Base-by-base conservation (phyloP, 2,888 invertebrate species). In the Priocnemis perturbator region DNA sequence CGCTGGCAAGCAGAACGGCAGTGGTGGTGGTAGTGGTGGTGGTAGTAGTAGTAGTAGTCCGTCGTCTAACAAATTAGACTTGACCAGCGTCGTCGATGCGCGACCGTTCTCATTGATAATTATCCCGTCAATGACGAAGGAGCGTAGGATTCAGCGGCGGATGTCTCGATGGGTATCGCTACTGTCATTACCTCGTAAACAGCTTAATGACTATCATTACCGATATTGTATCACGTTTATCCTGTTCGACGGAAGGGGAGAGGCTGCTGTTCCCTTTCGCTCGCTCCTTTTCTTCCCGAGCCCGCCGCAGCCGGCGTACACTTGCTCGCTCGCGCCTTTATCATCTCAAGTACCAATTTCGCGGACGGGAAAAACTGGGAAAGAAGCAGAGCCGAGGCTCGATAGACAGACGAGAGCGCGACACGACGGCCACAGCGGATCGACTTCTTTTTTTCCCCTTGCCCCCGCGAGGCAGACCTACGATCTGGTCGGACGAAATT, bases 191-290 rank as follows among this genome's bases (percentile, higher is more conserved):
- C 63, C 67, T 70, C 73, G 74, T 73, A 73, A 74, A 74, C 15
- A 37, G 47, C 45, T 70, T 74, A 68, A 74, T 70, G 67, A 50
- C 63, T 48, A 60, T 64, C 70, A 73, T 74, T 74, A 74, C 70
- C 50, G 66, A 74, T 73, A 73, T 74, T 73, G 74, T 73, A 70
- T 74, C 73, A 56, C 74, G 52, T 73, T 73, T 68, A 70, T 61
- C 58, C 58, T n/a, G 59, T 17, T 23, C 20, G 57, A 64, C 60
- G 73, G 55, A 56, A 67, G 56, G 57, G n/a, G 63, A 60, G 9
- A 2, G 2, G 47, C n/a, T n/a, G 47, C 2, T 15, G 47, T 3
- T 47, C 47, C 47, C n/a, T 4, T 15, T 50, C 17, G n/a, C 50
- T 50, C 19, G 11, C 50, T 37, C 37, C 37, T 11, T 11, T 37